Percentiles rank a stretch among this genome's conserved stretches.
Conservation (phyloP, 2,888 invertebrate species). For the Mactromeris polynyma region DNA sequence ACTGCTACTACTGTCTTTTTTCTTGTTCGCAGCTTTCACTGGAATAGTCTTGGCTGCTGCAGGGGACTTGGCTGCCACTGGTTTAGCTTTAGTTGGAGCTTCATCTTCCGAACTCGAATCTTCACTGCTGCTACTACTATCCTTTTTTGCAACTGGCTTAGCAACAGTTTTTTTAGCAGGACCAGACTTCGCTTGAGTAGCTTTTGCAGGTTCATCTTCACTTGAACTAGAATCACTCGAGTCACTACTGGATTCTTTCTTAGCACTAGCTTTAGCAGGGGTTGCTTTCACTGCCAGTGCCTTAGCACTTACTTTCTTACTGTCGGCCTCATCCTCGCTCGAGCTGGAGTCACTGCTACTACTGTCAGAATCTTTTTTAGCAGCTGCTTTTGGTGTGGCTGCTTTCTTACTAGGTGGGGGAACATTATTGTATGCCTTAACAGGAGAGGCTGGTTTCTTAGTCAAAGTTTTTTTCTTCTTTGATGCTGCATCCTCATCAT, state of each 20-base stretch:
- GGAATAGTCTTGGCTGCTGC: conserved; percentile 3
- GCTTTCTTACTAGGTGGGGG: conserved; percentile 61
- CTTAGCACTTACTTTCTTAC: conserved; percentile 5
- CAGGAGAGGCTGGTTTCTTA: conserved; percentile 38
- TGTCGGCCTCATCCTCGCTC: conserved; percentile 50
- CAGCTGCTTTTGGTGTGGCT: conserved; percentile 31
- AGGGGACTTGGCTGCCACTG: not conserved
- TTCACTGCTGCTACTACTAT: conserved; percentile 17
- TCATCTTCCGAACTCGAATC: conserved; percentile 41
- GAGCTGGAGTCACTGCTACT: conserved; percentile 50
- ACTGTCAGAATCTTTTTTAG: conserved; percentile 1
- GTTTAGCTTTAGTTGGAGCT: conserved; percentile 28
- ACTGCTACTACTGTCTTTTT: conserved; percentile 55
- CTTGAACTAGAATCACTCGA: conserved; percentile 65
- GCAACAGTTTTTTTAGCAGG: conserved; percentile 8
- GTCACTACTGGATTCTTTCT: conserved; percentile 61
- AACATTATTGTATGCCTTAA: conserved; percentile 61
- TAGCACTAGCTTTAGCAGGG: conserved; percentile 17
- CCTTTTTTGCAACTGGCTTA: not conserved
- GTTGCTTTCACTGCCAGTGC: conserved; percentile 16
- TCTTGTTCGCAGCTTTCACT: conserved; percentile 28
- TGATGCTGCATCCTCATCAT: conserved; percentile 53
- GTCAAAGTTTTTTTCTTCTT: conserved; percentile 58
- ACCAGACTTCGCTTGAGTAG: not conserved
- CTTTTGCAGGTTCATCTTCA: conserved; percentile 26